These are phyloP conservation scores for Regulus satrapa DNA, from an alignment of 2,113 vertebrate genomes.

Conservation along the genomic window DNA sequence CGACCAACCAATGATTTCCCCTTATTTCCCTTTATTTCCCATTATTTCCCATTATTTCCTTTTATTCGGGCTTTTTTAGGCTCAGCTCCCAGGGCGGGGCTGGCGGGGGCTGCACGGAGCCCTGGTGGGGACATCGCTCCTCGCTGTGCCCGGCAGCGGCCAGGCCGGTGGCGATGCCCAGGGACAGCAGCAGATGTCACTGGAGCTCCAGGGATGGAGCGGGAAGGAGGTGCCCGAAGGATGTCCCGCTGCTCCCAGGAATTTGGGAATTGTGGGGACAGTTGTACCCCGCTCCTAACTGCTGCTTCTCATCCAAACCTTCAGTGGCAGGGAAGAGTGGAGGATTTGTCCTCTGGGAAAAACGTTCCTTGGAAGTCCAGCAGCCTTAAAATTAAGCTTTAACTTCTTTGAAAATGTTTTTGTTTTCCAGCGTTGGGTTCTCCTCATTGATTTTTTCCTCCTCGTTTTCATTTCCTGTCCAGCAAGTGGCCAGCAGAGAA, in stretches of 20 bases:
- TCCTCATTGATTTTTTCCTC: background rate
- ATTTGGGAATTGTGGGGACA: background rate
- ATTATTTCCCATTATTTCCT: no score
- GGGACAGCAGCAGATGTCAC: slow-evolving; percentile 26
- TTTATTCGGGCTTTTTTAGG: background rate
- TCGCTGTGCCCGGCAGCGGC: accelerated
- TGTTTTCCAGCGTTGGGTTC: background rate
- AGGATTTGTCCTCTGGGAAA: background rate
- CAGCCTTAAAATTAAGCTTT: background rate
- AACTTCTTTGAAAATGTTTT: background rate
- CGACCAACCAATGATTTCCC: accelerated
- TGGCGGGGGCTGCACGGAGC: background rate
- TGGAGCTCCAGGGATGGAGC: background rate
- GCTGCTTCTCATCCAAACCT: background rate
- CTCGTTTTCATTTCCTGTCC: background rate
- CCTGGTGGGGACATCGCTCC: accelerated
- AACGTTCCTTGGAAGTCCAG: background rate
- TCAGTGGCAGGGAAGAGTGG: background rate
- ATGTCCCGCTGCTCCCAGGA: background rate
- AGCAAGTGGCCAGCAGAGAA: background rate
- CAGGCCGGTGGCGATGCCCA: background rate
- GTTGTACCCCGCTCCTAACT: no score
- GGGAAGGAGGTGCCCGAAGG: accelerated
- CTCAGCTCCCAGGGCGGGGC: accelerated
- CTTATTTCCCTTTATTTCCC: accelerated